Conservation (phyloP, 2,113 vertebrate genomes). For the Edolisoma coerulescens region DNA sequence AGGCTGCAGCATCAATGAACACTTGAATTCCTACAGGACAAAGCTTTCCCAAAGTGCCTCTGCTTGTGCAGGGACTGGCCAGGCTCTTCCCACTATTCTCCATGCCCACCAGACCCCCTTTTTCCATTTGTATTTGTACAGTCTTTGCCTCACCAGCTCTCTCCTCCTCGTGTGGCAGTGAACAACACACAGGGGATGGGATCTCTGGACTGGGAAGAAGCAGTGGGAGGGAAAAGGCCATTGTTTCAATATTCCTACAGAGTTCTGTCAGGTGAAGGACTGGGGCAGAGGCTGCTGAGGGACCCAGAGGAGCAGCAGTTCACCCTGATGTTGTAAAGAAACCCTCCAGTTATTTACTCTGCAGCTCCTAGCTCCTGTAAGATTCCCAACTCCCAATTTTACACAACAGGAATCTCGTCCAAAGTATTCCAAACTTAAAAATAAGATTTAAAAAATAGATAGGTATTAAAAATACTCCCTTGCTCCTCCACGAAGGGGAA, state of each 20-base stretch:
- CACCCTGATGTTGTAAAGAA: neutral
- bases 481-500: neutral
- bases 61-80: neutral
- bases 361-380: neutral
- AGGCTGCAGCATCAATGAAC: neutral
- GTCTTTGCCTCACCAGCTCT: neutral
- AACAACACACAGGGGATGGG: neutral
- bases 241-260: neutral
- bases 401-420: neutral
- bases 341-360: neutral
- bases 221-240: neutral
- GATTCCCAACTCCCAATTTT: neutral
- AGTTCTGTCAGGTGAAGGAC: neutral
- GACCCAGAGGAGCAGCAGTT: neutral
- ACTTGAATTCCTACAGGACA: neutral
- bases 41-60: neutral
- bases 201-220: neutral
- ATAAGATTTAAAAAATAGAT: neutral
- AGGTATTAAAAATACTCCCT: slow-evolving; percentile 11
- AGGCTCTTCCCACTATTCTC: neutral
- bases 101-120: neutral
- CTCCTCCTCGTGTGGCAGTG: neutral
- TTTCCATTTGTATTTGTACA: neutral
- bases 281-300: neutral
- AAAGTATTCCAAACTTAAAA: neutral